phyloP scores from a whole-genome alignment of 2,888 invertebrate genomes.

The Cheilosia vulpina region DNA sequence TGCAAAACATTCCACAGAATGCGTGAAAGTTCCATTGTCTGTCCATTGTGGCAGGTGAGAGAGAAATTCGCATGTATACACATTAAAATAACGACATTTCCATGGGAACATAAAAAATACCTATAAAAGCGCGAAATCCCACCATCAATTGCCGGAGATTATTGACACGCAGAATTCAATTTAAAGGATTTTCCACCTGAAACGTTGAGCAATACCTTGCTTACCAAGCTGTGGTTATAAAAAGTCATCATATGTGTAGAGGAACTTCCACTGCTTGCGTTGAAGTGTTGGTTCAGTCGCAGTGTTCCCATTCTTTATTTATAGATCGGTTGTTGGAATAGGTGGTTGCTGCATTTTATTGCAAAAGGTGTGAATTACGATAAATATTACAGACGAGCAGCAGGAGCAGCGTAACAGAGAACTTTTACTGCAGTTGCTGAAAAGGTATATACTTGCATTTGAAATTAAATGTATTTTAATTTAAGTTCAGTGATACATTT shows the following conservation, averaged over 20 bases:
- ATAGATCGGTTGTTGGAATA: conserved; percentile 9
- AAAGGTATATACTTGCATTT: too few relatives aligned
- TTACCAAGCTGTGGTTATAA: conserved; percentile 9
- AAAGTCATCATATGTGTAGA: conserved; percentile 14
- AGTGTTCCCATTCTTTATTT: conserved; percentile 35
- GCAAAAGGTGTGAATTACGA: too few relatives aligned
- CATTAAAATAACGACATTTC: conserved; percentile 19
- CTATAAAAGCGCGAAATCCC: conserved; percentile 43
- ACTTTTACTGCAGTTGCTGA: too few relatives aligned
- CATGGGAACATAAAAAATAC: conserved; percentile 11
- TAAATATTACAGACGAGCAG: too few relatives aligned
- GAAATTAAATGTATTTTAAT: too few relatives aligned
- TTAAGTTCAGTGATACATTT: too few relatives aligned
- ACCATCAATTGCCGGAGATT: conserved; percentile 60
- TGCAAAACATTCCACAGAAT: not conserved
- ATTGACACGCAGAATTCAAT: conserved; percentile 72
- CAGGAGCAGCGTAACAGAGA: too few relatives aligned
- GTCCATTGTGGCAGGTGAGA: not conserved
- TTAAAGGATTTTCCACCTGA: conserved; percentile 68
- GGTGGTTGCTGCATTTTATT: too few relatives aligned
- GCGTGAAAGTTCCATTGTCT: conserved; percentile 32
- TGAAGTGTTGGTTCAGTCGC: conserved; percentile 30
- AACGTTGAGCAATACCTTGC: conserved; percentile 37
- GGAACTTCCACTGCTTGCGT: conserved; percentile 23
- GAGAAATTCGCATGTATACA: not conserved